Percentiles rank a stretch among this genome's conserved stretches.
Conservation (phyloP, 2,888 invertebrate species). For the Drosophila anceps region DNA sequence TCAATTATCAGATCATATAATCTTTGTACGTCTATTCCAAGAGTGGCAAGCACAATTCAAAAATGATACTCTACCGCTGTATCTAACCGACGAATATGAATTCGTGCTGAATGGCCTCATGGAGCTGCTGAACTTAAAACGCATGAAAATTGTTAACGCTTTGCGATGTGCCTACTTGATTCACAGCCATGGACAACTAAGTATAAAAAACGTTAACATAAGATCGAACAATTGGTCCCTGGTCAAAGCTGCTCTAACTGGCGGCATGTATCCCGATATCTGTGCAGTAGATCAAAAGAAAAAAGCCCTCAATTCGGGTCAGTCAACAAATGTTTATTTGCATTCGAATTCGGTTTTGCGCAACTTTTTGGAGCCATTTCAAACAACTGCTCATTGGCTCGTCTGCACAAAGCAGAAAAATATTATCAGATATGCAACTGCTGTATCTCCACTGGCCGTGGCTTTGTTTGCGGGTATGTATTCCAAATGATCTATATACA, state of each 20-base stretch:
- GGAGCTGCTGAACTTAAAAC: slow-evolving; percentile 57
- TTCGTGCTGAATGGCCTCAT: slow-evolving; percentile 64
- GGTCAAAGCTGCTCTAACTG: slow-evolving; percentile 93
- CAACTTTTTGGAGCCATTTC: slow-evolving; percentile 45
- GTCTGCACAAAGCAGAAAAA: slow-evolving; percentile 85
- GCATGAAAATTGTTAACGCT: slow-evolving; percentile 43
- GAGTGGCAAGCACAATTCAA: slow-evolving; percentile 54
- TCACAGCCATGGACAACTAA: slow-evolving; percentile 51
- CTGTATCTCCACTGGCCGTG: slow-evolving; percentile 53
- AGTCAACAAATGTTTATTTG: slow-evolving; percentile 34
- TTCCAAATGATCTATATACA: background rate
- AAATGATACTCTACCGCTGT: slow-evolving; percentile 21
- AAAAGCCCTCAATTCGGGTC: slow-evolving; percentile 40
- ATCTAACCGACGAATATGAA: slow-evolving; percentile 62
- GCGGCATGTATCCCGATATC: slow-evolving; percentile 92
- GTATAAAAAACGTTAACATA: slow-evolving; percentile 36
- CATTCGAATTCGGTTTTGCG: slow-evolving; percentile 55
- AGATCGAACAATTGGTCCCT: slow-evolving; percentile 55
- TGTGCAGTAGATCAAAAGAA: slow-evolving; percentile 47
- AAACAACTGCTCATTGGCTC: slow-evolving; percentile 46
- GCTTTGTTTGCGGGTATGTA: slow-evolving; percentile 61
- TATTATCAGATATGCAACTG: slow-evolving; percentile 54
- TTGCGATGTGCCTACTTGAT: slow-evolving; percentile 44
- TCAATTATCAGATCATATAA: slow-evolving; percentile 95
- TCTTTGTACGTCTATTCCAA: slow-evolving; percentile 88